Base-by-base conservation (phyloP, 2,888 invertebrate species). In the Chromoteleia sp. region DNA sequence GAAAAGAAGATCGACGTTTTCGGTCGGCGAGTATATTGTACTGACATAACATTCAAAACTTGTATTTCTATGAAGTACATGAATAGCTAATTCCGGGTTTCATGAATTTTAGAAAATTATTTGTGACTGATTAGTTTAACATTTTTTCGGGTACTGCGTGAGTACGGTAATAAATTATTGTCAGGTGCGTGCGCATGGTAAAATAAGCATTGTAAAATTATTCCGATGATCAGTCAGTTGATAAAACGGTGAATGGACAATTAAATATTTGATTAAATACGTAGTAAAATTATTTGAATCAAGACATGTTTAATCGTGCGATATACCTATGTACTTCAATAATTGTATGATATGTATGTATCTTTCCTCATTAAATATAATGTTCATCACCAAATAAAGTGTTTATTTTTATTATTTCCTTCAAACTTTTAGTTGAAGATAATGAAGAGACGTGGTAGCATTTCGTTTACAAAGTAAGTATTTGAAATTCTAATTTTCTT, bases 301-400 rank as follows among this genome's bases (percentile, higher is more conserved):
- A 14, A 19, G 6, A 48, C 7, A 45, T 33, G n/a, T 45, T 50
- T 63, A 63, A 63, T 63, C 39, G 21, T 48, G 48, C 45, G 63
- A 65, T 65, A 36, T 36, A 50, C 12, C 50, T 65, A 25, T 50
- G 65, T 50, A 65, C 50, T 65, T 65, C 36, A 65, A 36, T 65
- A 50, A 65, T 39, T 65, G 65, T 65, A 65, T 65, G 30, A 65
- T 65, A 65, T 65, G 63, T 63, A 63, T 63, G 65, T 65, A 65
- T 36, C 50, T 48, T 43, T 43, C 59, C 15, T 45, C 63, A 63
- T 63, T 63, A 63, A 63, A n/a, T n/a, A 63, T 17, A 17, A 48
- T 19, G 48, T 63, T 63, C 48, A 48, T 63, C 63, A 19, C 48
- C 63, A 63, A 29, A 39, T n/a, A n/a, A n/a, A n/a, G n/a, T n/a